Conservation (phyloP, 1,140 invertebrate species). For the Cotesia glomerata region DNA sequence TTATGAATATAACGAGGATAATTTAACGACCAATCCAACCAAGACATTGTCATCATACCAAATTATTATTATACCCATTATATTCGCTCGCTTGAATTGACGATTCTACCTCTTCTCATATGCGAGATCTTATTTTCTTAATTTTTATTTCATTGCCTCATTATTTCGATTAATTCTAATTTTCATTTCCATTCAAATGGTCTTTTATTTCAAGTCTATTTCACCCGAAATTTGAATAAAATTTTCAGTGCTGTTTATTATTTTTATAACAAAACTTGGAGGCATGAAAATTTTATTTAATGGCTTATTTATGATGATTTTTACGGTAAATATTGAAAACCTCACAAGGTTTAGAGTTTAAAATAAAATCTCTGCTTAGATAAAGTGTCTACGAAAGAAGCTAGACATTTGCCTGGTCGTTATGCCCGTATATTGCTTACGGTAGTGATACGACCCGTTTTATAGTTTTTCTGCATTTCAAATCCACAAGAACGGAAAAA, state of each 20-base stretch:
- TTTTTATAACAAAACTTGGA: no score
- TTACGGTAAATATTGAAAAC: slow-evolving; percentile 7
- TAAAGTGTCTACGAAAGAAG: background rate
- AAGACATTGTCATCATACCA: background rate
- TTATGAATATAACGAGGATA: background rate
- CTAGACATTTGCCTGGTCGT: background rate
- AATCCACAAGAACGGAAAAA: no score
- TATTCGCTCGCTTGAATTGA: background rate
- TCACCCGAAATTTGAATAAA: no score
- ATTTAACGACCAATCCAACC: background rate
- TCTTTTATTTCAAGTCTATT: no score
- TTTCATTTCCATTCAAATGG: no score
- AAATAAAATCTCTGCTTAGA: background rate
- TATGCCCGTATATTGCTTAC: background rate
- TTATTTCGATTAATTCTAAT: no score
- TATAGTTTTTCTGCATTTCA: background rate
- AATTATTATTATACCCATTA: background rate
- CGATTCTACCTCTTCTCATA: no score
- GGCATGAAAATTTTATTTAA: background rate
- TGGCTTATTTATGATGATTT: slow-evolving; percentile 5
- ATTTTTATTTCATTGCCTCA: no score
- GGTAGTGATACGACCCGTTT: background rate
- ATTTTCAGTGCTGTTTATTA: no score
- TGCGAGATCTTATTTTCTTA: no score
- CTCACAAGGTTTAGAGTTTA: background rate